Base-by-base conservation (phyloP, 2,888 invertebrate genomes). In the Drosophila infuscata region DNA sequence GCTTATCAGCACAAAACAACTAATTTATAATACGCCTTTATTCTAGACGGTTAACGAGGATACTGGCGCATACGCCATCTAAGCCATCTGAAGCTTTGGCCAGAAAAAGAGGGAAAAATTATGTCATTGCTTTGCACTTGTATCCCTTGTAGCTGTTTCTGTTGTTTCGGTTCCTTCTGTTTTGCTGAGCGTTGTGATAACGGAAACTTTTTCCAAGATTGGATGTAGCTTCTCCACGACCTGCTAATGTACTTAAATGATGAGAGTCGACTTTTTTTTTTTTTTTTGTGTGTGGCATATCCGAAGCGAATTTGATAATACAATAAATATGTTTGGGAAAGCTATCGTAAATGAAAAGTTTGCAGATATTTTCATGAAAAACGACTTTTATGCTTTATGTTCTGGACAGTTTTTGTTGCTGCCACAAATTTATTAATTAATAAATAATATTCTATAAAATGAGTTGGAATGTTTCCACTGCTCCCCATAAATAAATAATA, bases 21-120 rank as follows among this genome's bases (percentile, higher is more conserved):
- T 83, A 85, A 87, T 88, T 87, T 88, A 80, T 87, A 86, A 86
- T 81, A 75, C 74, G 71, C 56, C 68, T 62, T 53, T 59, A 56
- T 53, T 48, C 49, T 48, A 67, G 59, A 54, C 51, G 57, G 51
- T 53, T 41, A 25, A 54, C 56, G 59, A 60, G 73, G 32, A 70
- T 82, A 25, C 25, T 25, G 69, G 72, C 70, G 64, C 69, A 79
- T 77, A 79, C 76, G 80, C 74, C 76, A 53, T 43, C 64, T 72
- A 68, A 73, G 74, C 72, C 67, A 30, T 30, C 25, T 25, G 46
- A 46, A 46, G 25, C 15, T 15, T 25, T 15, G 36, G 52, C 6
- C 29, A 35, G 25, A 35, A 57, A 60, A 66, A 65, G 53, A 36
- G 30, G 15, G 5, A 30, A 60, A 88, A 83, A 83, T 82, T 87